Evolutionary conservation across 64 coral and sea anemone species (phyloP).

Genomic region (Dendronephthya gigantea): DNA sequence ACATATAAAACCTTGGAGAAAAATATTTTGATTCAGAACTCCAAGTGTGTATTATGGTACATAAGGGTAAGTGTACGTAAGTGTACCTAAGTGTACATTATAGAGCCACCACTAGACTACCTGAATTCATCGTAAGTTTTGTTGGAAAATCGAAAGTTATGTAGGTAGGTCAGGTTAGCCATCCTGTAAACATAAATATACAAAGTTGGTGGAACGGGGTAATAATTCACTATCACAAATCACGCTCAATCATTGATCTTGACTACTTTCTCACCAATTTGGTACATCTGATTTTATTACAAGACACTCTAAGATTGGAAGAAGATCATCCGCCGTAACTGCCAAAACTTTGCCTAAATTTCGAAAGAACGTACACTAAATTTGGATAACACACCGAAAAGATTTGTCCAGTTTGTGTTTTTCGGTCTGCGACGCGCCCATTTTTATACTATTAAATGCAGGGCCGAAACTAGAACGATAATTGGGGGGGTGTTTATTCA

Average conservation of each 20-base stretch:
- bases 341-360: constrained; percentile 41
- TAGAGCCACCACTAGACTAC: too few species aligned
- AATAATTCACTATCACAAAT: too few species aligned
- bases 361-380: too few species aligned
- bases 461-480: too few species aligned
- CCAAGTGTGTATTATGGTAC: neutral
- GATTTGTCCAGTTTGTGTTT: too few species aligned
- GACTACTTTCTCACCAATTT: constrained; percentile 95
- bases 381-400: too few species aligned
- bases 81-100: too few species aligned
- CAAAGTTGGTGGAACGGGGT: neutral
- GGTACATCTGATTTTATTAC: constrained; percentile 95
- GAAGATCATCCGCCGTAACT: constrained; percentile 80
- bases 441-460: too few species aligned
- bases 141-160: constrained; percentile 96
- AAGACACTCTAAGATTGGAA: constrained; percentile 80
- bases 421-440: too few species aligned
- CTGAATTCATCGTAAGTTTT: constrained; percentile 74
- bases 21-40: neutral
- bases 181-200: constrained; percentile 53
- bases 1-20: constrained; percentile 68
- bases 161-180: constrained; percentile 79
- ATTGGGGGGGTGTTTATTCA: too few species aligned
- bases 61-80: neutral
- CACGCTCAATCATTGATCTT: too few species aligned